Evolutionary conservation across 2,888 invertebrate genomes (phyloP).

Genomic region (Drosophila robusta): DNA sequence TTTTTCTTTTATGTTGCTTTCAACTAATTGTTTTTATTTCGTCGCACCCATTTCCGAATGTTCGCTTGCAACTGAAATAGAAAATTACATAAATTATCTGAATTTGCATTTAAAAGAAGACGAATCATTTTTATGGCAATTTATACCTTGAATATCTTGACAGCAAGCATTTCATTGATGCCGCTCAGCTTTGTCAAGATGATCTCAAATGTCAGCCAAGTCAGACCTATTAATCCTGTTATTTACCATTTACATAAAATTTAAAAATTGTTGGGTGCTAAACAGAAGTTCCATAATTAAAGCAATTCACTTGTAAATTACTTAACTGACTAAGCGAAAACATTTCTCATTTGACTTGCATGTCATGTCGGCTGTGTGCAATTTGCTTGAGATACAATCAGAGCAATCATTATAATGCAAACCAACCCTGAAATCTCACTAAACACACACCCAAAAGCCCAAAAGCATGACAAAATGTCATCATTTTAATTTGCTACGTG

Average conservation of each 20-base stretch:
- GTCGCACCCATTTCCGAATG: constrained; percentile 40
- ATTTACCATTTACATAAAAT: constrained; percentile 1
- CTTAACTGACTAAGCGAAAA: constrained; percentile 17
- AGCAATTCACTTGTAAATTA: constrained; percentile 23
- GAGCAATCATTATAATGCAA: constrained; percentile 43
- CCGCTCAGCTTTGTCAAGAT: constrained; percentile 1
- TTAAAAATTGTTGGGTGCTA: constrained; percentile 8
- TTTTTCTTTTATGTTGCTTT: constrained; percentile 13
- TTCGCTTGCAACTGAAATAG: not conserved
- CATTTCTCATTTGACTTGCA: constrained; percentile 32
- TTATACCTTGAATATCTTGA: not conserved
- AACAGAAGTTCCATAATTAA: constrained; percentile 31
- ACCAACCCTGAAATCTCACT: constrained; percentile 31
- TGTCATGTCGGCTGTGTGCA: constrained; percentile 32
- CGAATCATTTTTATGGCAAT: not conserved
- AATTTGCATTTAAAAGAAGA: not conserved
- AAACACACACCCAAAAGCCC: constrained; percentile 25
- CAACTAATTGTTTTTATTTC: constrained; percentile 36
- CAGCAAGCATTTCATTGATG: not conserved
- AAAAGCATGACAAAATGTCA: constrained; percentile 44
- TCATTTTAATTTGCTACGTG: constrained; percentile 26
- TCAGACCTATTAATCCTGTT: too few species aligned
- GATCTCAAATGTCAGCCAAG: constrained; percentile 3
- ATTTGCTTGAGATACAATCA: constrained; percentile 51
- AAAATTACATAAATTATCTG: not conserved